Evolutionary conservation across 2,888 invertebrate genomes (phyloP).

Genomic region (Cataglyphis livida): DNA sequence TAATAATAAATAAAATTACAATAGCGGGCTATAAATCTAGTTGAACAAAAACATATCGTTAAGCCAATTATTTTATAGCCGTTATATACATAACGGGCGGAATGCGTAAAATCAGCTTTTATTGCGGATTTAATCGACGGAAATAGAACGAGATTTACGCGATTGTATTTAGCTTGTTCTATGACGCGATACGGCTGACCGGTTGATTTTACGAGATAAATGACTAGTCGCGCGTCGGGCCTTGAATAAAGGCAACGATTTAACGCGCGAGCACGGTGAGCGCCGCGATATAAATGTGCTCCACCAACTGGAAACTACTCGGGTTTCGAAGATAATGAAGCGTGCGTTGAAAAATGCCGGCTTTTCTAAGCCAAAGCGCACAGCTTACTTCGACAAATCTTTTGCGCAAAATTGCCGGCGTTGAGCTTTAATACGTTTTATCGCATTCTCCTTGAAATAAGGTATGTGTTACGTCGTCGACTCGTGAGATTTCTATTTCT

Average conservation of each 20-base stretch:
- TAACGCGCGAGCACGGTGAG: constrained; percentile 72
- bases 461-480: constrained; percentile 18
- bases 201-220: constrained; percentile 73
- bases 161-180: constrained; percentile 47
- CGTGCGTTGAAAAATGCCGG: constrained; percentile 74
- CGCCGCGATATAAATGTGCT: constrained; percentile 74
- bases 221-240: constrained; percentile 71
- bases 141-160: constrained; percentile 66
- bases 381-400: constrained; percentile 61
- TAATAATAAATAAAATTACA: constrained; percentile 50
- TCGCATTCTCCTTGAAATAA: constrained; percentile 21
- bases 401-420: constrained; percentile 55
- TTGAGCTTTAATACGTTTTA: constrained; percentile 49
- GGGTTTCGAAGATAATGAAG: constrained; percentile 78
- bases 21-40: constrained; percentile 37
- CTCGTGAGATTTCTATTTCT: constrained; percentile 26
- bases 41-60: constrained; percentile 40
- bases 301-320: constrained; percentile 66
- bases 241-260: constrained; percentile 78
- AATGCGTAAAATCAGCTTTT: constrained; percentile 12
- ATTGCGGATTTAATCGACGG: constrained; percentile 59
- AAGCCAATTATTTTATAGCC: constrained; percentile 52
- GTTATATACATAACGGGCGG: constrained; percentile 24
- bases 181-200: constrained; percentile 46
- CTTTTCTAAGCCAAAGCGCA: constrained; percentile 66